Percentiles rank a stretch among this genome's conserved stretches.
phyloP scores from a whole-genome alignment of 2,113 vertebrate genomes.

The Coregonus clupeaformis region DNA sequence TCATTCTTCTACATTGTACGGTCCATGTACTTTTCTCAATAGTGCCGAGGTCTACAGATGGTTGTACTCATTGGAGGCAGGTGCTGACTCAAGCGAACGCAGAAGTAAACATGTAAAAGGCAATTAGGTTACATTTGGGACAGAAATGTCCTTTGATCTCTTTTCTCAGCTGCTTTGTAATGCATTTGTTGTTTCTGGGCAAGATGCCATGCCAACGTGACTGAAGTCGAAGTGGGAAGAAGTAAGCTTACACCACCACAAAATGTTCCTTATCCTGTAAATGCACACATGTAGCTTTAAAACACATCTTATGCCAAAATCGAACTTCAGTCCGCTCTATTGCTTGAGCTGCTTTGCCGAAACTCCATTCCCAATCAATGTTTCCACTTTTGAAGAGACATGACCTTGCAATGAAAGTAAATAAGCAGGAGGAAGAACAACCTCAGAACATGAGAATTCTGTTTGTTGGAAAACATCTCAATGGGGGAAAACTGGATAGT shows the following conservation, averaged over 20 bases:
- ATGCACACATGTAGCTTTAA: too few species aligned
- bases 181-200: conserved; percentile 45
- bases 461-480: background rate
- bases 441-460: too few species aligned
- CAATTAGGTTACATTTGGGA: background rate
- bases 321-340: too few species aligned
- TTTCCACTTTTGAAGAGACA: background rate
- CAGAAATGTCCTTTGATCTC: conserved; percentile 6
- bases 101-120: background rate
- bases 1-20: background rate
- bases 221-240: conserved; percentile 30
- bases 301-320: too few species aligned
- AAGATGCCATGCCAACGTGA: conserved; percentile 47
- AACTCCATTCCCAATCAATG: background rate
- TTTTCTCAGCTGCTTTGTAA: conserved; percentile 18
- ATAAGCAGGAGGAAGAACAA: too few species aligned
- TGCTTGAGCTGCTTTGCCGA: too few species aligned
- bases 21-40: background rate
- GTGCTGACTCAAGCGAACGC: background rate
- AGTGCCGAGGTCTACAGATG: too few species aligned
- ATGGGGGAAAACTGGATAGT: background rate
- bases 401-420: background rate
- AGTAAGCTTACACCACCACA: conserved; percentile 35
- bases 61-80: too few species aligned
- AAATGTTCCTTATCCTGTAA: conserved; percentile 20